A percentile compares a stretch with the other conserved stretches of the same genome.
phyloP scores from a whole-genome alignment of 2,113 vertebrate genomes.

The Notiomystis cincta region DNA sequence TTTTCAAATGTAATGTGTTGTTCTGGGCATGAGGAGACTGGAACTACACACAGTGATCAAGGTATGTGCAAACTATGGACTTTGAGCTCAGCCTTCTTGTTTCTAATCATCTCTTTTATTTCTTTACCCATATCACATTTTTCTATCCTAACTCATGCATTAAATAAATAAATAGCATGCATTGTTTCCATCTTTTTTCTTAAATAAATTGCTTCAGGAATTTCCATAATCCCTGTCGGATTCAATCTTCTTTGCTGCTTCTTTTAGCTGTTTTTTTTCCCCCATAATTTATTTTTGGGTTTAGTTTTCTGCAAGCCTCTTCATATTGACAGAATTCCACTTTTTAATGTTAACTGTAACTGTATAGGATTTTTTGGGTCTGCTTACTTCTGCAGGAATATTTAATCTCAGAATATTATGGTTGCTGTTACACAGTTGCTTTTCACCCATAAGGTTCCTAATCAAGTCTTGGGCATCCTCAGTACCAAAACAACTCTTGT shows the following conservation, averaged over 20 bases:
- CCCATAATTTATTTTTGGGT: neutral
- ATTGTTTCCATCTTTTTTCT: neutral
- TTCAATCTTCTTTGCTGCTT: neutral
- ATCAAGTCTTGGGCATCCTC: neutral
- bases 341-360: neutral
- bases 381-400: neutral
- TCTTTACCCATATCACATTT: neutral
- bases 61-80: neutral
- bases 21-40: neutral
- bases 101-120: neutral
- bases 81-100: neutral
- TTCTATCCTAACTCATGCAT: neutral
- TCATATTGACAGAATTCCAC: neutral
- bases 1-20: neutral
- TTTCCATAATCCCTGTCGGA: neutral
- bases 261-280: fast-evolving
- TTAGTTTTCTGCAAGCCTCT: neutral
- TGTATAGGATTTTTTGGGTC: neutral
- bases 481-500: neutral
- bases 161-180: neutral
- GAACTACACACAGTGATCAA: neutral
- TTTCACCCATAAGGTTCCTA: neutral
- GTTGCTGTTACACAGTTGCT: neutral
- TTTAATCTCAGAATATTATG: neutral
- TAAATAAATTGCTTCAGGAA: neutral